phyloP scores from a whole-genome alignment of 1,140 invertebrate genomes.

The Branchinecta lynchi region DNA sequence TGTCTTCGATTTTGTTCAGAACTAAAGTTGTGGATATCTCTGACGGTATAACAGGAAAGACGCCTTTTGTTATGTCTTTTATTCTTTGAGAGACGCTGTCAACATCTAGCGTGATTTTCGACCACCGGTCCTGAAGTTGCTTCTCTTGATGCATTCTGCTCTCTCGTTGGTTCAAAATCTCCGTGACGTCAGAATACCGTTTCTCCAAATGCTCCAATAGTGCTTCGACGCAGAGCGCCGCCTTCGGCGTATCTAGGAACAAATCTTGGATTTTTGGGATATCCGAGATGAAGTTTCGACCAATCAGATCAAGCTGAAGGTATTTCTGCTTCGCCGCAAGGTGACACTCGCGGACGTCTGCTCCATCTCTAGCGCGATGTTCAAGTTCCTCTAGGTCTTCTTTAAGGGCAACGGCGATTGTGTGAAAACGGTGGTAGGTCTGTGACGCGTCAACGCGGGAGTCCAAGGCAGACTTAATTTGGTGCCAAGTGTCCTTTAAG shows the following conservation, averaged over 20 bases:
- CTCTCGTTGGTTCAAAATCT: slow-evolving; percentile 51
- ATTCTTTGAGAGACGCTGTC: slow-evolving; percentile 25
- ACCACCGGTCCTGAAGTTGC: slow-evolving; percentile 47
- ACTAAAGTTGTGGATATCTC: not conserved
- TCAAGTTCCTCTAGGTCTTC: slow-evolving; percentile 51
- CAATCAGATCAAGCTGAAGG: slow-evolving; percentile 41
- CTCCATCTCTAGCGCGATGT: slow-evolving; percentile 26
- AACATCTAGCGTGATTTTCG: slow-evolving; percentile 54
- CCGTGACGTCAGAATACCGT: slow-evolving; percentile 45
- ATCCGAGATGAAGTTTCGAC: slow-evolving; percentile 50
- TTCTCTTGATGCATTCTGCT: slow-evolving; percentile 42
- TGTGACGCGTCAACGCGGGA: slow-evolving; percentile 45
- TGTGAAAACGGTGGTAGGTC: slow-evolving; percentile 55
- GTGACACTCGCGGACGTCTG: slow-evolving; percentile 28
- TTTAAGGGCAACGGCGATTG: slow-evolving; percentile 45
- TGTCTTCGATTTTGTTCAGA: not conserved
- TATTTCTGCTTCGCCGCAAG: slow-evolving; percentile 42
- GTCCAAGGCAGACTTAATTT: slow-evolving; percentile 44
- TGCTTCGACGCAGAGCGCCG: slow-evolving; percentile 49
- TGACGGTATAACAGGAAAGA: not conserved
- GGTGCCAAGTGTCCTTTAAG: slow-evolving; percentile 45
- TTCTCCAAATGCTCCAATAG: slow-evolving; percentile 50
- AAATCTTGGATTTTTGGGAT: slow-evolving; percentile 45
- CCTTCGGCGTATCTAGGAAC: slow-evolving; percentile 51
- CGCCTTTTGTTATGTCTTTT: not conserved